Base-by-base conservation (phyloP, 2,113 vertebrate genomes). In the Aldabrachelys gigantea region DNA sequence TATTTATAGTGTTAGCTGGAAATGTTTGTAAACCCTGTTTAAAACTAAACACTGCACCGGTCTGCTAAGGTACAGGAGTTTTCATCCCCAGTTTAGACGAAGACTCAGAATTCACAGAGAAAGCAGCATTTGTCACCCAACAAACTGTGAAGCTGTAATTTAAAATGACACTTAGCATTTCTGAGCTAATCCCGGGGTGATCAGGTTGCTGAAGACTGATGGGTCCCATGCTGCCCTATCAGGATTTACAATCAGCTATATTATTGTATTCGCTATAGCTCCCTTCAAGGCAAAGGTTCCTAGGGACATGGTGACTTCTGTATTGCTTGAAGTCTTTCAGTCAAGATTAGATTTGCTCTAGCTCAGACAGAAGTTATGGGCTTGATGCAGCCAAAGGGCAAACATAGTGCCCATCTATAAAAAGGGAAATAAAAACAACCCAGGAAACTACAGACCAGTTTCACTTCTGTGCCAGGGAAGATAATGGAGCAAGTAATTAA, bases 1-100 rank as follows among this genome's bases (percentile, higher is more conserved):
- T 97, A 89, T 97, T 97, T 96, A 90, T 96, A 97, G 94, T 0
- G 1, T 84, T 90, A 87, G 96, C 93, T 96, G 96, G 92, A 95
- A 96, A 97, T 95, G 90, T 90, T 92, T 97, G 84, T 54, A 89
- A 95, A 95, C 90, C 83, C 57, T 82, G 86, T 91, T 94, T 92
- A 89, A 88, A 92, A 94, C 96, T 91, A 92, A 93, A 96, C 53
- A 35, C 72, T 17, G 16, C 65, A 69, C 17, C 52, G 50, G 72
- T 78, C 83, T 96, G 89, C 91, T 97, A 84, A 96, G 87, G 85
- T 94, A 57, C 17, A 29, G 92, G 54, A 86, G 87, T 96, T 92
- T 97, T 96, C 95, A 96, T 91, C 96, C 92, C 92, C 5, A 1
- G 78, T 96, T 97, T 95, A 93, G 93, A 92, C 80, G 79, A 81